Evolutionary conservation across 2,888 invertebrate species (phyloP).

Genomic region (Cheilosia impressa): DNA sequence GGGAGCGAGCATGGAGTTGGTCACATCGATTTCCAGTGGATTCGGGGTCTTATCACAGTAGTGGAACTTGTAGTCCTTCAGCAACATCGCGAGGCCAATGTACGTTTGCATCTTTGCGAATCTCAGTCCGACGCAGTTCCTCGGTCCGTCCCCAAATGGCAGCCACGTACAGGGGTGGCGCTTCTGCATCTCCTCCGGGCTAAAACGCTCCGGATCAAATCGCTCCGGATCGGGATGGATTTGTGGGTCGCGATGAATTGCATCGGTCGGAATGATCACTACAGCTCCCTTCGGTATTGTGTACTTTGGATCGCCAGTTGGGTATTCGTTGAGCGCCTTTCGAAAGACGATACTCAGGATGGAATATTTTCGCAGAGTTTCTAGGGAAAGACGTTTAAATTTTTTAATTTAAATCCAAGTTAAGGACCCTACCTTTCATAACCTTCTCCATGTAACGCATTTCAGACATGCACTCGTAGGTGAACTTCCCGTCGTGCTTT

Average conservation of each 20-base stretch:
- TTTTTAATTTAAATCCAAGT: no score
- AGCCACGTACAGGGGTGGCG: slow-evolving; percentile 82
- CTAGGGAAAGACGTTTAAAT: slow-evolving; percentile 78
- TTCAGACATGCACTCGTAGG: no score
- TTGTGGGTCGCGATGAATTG: slow-evolving; percentile 85
- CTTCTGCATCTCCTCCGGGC: slow-evolving; percentile 84
- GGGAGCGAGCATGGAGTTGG: slow-evolving; percentile 73
- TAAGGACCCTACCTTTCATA: no score
- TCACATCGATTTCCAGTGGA: slow-evolving; percentile 78
- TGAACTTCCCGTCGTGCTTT: no score
- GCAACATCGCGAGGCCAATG: slow-evolving; percentile 17
- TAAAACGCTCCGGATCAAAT: slow-evolving; percentile 86
- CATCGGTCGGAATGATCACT: slow-evolving; percentile 78
- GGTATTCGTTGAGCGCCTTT: slow-evolving; percentile 83
- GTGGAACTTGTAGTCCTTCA: slow-evolving; percentile 75
- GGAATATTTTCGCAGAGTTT: slow-evolving; percentile 86
- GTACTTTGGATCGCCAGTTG: slow-evolving; percentile 83
- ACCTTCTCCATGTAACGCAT: no score
- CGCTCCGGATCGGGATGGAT: slow-evolving; percentile 85
- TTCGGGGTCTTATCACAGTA: slow-evolving; percentile 76
- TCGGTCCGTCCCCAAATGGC: slow-evolving; percentile 81
- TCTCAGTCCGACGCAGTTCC: slow-evolving; percentile 81
- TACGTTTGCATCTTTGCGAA: slow-evolving; percentile 65
- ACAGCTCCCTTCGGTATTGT: slow-evolving; percentile 82
- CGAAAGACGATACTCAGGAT: slow-evolving; percentile 84